A percentile compares a stretch with the other conserved stretches of the same genome.
phyloP scores from a whole-genome alignment of 2,113 vertebrate genomes.

The Choloepus hoffmanni region DNA sequence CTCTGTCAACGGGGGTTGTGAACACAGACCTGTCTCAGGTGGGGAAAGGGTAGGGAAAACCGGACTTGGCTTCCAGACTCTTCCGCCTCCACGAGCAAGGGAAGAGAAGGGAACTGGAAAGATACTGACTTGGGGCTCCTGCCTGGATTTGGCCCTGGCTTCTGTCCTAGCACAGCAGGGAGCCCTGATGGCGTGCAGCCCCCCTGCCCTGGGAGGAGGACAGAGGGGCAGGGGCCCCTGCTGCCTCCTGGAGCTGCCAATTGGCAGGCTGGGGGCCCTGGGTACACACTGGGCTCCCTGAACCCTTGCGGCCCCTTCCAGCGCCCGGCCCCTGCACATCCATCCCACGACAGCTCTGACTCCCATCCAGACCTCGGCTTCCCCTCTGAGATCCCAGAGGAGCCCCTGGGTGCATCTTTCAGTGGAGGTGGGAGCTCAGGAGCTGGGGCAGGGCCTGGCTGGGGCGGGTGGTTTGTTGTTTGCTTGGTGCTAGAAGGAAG shows the following conservation, averaged over 20 bases:
- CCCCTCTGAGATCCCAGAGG: not conserved
- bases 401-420: not conserved
- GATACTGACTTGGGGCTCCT: not conserved
- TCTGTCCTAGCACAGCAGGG: not conserved
- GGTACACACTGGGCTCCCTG: not conserved
- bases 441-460: not conserved
- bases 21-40: not conserved
- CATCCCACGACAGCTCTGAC: not conserved
- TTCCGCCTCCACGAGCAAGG: not conserved
- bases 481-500: too few relatives aligned
- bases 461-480: too few relatives aligned
- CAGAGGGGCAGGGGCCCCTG: not conserved
- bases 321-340: not conserved
- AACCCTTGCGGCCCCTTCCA: not conserved
- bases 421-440: not conserved
- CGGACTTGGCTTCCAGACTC: not conserved
- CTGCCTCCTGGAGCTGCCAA: not conserved
- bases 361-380: too few relatives aligned
- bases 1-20: not conserved
- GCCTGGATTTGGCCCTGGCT: not conserved
- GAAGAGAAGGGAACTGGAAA: not conserved
- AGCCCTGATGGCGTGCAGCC: not conserved
- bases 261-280: not conserved
- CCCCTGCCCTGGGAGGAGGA: not conserved
- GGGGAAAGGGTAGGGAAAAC: not conserved